Conservation (phyloP, 1,140 invertebrate species). For the Schlechtendalia chinensis region DNA sequence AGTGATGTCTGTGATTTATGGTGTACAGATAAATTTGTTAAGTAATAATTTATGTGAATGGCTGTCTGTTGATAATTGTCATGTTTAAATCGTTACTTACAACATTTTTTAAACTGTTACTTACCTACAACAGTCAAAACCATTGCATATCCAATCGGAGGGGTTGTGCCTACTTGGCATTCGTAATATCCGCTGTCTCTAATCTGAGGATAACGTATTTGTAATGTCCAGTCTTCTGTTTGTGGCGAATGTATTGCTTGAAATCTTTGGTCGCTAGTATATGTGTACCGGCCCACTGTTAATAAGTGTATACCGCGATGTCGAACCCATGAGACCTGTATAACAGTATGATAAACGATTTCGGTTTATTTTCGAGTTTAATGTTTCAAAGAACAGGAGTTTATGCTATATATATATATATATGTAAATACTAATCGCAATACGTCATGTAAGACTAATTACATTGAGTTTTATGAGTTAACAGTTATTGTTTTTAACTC, state of each 20-base stretch:
- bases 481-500: no score
- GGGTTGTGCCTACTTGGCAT: slow-evolving; percentile 83
- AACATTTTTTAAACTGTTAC: slow-evolving; percentile 55
- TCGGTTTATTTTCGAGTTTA: no score
- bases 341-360: slow-evolving; percentile 36
- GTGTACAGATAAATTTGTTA: no score
- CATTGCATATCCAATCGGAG: slow-evolving; percentile 78
- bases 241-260: slow-evolving; percentile 79
- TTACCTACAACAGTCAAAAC: slow-evolving; percentile 77
- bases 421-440: no score
- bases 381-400: no score
- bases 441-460: no score
- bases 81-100: no score
- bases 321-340: slow-evolving; percentile 73
- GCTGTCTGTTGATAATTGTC: no score
- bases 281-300: slow-evolving; percentile 72
- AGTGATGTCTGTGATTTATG: no score
- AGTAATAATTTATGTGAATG: no score
- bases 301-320: slow-evolving; percentile 72
- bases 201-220: slow-evolving; percentile 75
- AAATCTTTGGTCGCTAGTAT: slow-evolving; percentile 74
- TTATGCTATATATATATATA: no score
- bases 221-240: slow-evolving; percentile 81
- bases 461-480: no score
- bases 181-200: slow-evolving; percentile 74